phyloP scores from a whole-genome alignment of 2,797 vertebrate genomes.

The Sebastiscus tertius region DNA sequence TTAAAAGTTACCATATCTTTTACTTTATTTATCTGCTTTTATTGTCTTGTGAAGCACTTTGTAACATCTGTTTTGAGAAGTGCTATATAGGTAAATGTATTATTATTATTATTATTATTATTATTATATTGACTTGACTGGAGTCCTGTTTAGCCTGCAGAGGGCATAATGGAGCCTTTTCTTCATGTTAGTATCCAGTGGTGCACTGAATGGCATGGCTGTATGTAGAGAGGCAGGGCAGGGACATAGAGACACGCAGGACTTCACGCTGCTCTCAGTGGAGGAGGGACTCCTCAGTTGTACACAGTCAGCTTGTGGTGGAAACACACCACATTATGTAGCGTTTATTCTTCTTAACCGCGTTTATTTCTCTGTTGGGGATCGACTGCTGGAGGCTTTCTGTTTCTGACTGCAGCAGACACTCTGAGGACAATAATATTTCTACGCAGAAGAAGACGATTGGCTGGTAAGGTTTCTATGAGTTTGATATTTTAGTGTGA shows the following conservation, averaged over 20 bases:
- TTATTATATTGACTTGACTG: too few relatives aligned
- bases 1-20: too few relatives aligned
- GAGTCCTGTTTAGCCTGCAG: constrained; percentile 27
- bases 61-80: too few relatives aligned
- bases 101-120: too few relatives aligned
- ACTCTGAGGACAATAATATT: constrained; percentile 4
- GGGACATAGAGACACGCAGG: constrained; percentile 20
- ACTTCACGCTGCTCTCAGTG: constrained; percentile 21
- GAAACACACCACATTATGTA: not conserved
- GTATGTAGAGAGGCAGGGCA: constrained; percentile 58
- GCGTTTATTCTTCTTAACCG: not conserved
- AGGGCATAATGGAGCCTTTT: not conserved
- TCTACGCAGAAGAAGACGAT: constrained; percentile 8
- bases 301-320: constrained; percentile 16
- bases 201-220: constrained; percentile 15
- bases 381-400: not conserved
- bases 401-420: constrained; percentile 45
- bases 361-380: not conserved
- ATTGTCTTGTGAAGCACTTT: too few relatives aligned
- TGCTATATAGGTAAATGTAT: too few relatives aligned
- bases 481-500: constrained; percentile 20
- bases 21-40: too few relatives aligned
- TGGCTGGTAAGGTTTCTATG: constrained; percentile 25
- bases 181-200: not conserved
- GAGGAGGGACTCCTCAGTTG: constrained; percentile 18